phyloP scores from a whole-genome alignment of 2,113 vertebrate genomes.

The Terrapene triunguis region DNA sequence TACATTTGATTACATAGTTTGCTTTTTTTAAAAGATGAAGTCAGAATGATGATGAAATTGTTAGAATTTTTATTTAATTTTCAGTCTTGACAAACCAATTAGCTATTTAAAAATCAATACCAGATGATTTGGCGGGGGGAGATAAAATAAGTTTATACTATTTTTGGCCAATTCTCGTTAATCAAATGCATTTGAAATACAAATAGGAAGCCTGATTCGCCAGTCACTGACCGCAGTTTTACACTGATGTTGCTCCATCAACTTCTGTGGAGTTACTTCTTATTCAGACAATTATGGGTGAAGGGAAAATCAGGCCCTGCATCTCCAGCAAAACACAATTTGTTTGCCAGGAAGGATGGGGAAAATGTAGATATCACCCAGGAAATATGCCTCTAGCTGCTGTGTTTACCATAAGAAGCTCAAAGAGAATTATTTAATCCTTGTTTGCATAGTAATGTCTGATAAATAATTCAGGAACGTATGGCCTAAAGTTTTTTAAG shows the following conservation, averaged over 20 bases:
- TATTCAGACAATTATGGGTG: constrained; percentile 2
- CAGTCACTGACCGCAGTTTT: neutral
- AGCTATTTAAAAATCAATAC: neutral
- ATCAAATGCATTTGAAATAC: constrained; percentile 51
- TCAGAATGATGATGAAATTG: neutral
- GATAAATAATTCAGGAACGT: constrained; percentile 79
- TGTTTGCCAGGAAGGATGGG: constrained; percentile 42
- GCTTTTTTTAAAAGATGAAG: neutral
- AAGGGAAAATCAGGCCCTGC: neutral
- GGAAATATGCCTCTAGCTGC: constrained; percentile 62
- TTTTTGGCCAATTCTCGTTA: constrained; percentile 49
- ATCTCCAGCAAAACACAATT: constrained; percentile 40
- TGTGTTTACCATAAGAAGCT: constrained; percentile 72
- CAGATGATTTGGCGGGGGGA: neutral
- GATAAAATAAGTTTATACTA: constrained; percentile 1
- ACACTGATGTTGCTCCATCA: constrained; percentile 28
- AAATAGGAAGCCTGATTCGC: constrained; percentile 29
- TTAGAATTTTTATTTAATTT: constrained; percentile 36
- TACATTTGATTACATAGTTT: neutral
- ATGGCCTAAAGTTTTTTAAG: constrained; percentile 69
- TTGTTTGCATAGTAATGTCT: constrained; percentile 83
- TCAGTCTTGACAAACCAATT: constrained; percentile 24
- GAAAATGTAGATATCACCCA: constrained; percentile 58
- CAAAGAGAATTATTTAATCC: constrained; percentile 89
- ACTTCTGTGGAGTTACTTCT: constrained; percentile 24